Base-by-base conservation (phyloP, 2,888 invertebrate genomes). In the Hanleya hanleyi region DNA sequence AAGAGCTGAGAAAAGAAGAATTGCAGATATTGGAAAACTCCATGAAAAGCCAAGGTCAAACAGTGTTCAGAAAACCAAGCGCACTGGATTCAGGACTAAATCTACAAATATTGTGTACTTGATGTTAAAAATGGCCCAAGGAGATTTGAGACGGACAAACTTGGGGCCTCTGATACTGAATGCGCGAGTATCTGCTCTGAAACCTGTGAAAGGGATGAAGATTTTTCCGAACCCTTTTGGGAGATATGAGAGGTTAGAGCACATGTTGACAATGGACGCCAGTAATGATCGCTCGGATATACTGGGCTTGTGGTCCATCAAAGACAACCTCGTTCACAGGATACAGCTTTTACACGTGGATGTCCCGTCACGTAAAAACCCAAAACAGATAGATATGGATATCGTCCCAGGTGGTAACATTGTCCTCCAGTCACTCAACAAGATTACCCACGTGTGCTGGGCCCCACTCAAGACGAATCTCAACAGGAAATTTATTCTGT, bases 381-480 rank as follows among this genome's bases (percentile, higher is more conserved):
- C 33, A 35, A 70, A 69, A 26, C 12, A 15, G 6, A 18, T 36
- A 1, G 76, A 78, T 0, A 51, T 84, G 29, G 29, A 69, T 49
- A 71, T 85, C 7, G 50, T 71, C 18, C 77, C 78, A 1, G 65
- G 75, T 15, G 76, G 73, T 26, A 77, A 77, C 26, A 71, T 73
- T 5, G 71, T 81, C 1, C 49, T 83, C 49, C 80, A 79, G 71
- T 75, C 77, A 0, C 71, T 78, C 26, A 81, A 81, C 61, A 87
- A 87, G 70, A 81, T 87, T 36, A 85, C 86, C 26, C 80, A 83
- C 47, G 50, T 87, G 67, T 85, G 84, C 73, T 87, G 86, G 84
- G 83, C 84, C 26, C 81, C 83, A 15, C 33, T 80, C 15, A 33
- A 65, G 3, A 66, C 66, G 32, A 61, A 49, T 37, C 64, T 72